phyloP scores from a whole-genome alignment of 2,888 invertebrate genomes.

The Pseudoips prasinana region DNA sequence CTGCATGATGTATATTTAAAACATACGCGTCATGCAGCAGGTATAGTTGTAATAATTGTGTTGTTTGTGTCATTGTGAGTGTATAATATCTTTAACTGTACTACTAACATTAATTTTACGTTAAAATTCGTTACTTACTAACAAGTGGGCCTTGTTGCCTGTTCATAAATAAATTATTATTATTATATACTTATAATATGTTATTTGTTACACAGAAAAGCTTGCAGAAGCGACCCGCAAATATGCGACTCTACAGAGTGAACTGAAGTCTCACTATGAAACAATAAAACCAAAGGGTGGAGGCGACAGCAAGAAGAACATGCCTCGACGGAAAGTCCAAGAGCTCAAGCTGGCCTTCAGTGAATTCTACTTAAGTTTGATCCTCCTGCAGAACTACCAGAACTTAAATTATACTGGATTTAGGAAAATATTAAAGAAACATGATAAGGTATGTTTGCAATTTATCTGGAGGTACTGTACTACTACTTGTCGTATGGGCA shows the following conservation, averaged over 20 bases:
- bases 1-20: too few species aligned
- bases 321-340: conserved; percentile 90
- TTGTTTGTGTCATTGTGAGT: too few species aligned
- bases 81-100: too few species aligned
- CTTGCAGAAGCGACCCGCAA: conserved; percentile 98
- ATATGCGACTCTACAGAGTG: conserved; percentile 94
- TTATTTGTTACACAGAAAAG: conserved; percentile 84
- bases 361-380: conserved; percentile 98
- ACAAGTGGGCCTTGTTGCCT: too few species aligned
- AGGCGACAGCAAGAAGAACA: conserved; percentile 70
- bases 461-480: neutral
- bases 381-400: conserved; percentile 98
- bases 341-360: conserved; percentile 98
- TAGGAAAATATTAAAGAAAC: conserved; percentile 99
- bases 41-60: too few species aligned
- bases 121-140: too few species aligned
- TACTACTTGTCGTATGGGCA: too few species aligned
- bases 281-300: conserved; percentile 74
- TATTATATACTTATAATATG: too few species aligned
- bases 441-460: conserved; percentile 91
- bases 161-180: too few species aligned
- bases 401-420: conserved; percentile 99
- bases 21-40: too few species aligned
- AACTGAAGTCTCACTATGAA: conserved; percentile 86
- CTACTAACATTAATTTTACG: too few species aligned